Evolutionary conservation across 2,888 invertebrate genomes (phyloP).

Genomic region (Ptilodon capucinus): DNA sequence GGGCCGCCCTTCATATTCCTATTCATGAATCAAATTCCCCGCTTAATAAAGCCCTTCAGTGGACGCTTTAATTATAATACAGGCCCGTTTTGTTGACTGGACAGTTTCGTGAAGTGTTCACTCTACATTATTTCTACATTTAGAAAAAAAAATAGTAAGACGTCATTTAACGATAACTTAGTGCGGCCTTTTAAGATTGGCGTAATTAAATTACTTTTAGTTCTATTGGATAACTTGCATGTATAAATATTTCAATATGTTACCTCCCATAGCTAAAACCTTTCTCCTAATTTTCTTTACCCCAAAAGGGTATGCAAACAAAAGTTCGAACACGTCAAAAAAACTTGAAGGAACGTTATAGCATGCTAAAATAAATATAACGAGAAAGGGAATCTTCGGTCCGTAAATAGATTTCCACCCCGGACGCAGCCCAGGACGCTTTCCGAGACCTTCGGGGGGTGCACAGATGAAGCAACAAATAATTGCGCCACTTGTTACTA

Average conservation of each 20-base stretch:
- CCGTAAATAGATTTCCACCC: slow-evolving; percentile 31
- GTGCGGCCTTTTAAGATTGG: no score
- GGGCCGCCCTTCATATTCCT: slow-evolving; percentile 38
- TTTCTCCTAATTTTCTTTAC: not conserved
- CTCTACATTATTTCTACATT: no score
- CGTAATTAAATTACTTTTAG: no score
- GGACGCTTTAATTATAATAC: slow-evolving; percentile 1
- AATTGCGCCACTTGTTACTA: not conserved
- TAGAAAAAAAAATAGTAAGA: no score
- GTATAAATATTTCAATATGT: slow-evolving; percentile 5
- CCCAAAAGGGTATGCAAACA: slow-evolving; percentile 4
- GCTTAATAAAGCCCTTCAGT: slow-evolving; percentile 30
- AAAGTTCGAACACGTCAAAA: slow-evolving; percentile 22
- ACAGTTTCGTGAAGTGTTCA: no score
- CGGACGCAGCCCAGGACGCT: slow-evolving; percentile 3
- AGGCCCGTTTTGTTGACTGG: not conserved
- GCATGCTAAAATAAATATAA: slow-evolving; percentile 14
- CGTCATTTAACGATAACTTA: no score
- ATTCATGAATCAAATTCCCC: slow-evolving; percentile 42
- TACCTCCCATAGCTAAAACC: not conserved
- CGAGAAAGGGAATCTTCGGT: slow-evolving; percentile 16
- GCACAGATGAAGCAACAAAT: not conserved
- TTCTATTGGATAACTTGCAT: no score
- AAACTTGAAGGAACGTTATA: slow-evolving; percentile 3
- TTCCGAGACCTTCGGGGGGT: not conserved